Evolutionary conservation across 2,888 invertebrate species (phyloP), one percentile per base, ranked within the genome.

Genomic region (Pasiphila rectangulata): DNA sequence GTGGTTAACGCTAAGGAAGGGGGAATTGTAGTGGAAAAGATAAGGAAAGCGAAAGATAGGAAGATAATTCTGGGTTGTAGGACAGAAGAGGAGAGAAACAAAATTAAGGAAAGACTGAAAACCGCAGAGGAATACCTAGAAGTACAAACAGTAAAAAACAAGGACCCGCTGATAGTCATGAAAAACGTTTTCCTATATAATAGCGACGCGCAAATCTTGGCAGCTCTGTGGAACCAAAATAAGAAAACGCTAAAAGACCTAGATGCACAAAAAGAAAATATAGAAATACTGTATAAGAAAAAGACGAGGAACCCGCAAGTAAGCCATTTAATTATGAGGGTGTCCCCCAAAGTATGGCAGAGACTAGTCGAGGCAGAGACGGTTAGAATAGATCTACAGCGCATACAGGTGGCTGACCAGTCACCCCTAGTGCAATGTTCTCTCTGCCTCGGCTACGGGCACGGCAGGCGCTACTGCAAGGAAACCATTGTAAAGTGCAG

Each of bases 401-500:
- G 24, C n/a, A 5, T 36, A 4, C 23, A 23, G 16, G 36, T 7
- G 9, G 10, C 17, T 1, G 23, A 37, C 16, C 23, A 37, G 17
- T 10, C 35, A 1, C 35, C 38, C 25, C 12, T 38, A 6, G 39
- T 58, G 3, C 57, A 56, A 20, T 62, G 62, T 36, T 42, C 55
- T 0, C 17, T 19, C 2, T 62, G 62, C 37, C 32, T 59, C n/a
- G 56, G 51, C 0, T 59, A 46, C 4, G 56, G 59, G 0, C 58
- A 59, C 10, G 30, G 46, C 0, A 43, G n/a, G 13, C 25, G 49
- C 1, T 36, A 43, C 27, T 61, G 61, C 37, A 47, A 10, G 0
- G 55, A 58, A 3, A 1, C 24, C 3, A 25, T 12, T 1, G 55
- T 51, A 4, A 6, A 19, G 4, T 61, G 61, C 41, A 46, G 56